Evolutionary conservation across 2,797 vertebrate genomes (phyloP).

Genomic region (Eurystomus glaucurus): DNA sequence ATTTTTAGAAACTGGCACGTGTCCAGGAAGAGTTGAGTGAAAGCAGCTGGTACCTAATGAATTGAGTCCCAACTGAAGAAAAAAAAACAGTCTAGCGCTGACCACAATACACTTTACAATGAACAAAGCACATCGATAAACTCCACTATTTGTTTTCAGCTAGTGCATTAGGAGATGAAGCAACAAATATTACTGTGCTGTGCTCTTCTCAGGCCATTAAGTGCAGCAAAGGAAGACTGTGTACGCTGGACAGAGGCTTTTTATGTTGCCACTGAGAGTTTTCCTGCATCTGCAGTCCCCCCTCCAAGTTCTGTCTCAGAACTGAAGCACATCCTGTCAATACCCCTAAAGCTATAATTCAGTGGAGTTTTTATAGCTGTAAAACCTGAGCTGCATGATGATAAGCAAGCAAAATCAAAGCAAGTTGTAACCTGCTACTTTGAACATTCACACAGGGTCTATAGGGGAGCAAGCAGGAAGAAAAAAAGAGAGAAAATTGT

Average conservation of each 20-base stretch:
- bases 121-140: neutral
- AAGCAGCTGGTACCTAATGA: neutral
- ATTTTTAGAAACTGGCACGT: neutral
- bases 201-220: neutral
- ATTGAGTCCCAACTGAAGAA: neutral
- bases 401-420: constrained; percentile 52
- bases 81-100: neutral
- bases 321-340: constrained; percentile 22
- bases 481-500: neutral
- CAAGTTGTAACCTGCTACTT: neutral
- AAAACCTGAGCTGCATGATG: constrained; percentile 54
- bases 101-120: neutral
- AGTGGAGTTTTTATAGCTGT: constrained; percentile 28
- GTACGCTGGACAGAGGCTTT: neutral
- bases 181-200: neutral
- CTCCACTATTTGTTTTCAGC: neutral
- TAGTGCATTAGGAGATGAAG: neutral
- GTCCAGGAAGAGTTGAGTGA: neutral
- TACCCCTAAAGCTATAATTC: constrained; percentile 40
- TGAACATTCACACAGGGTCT: neutral
- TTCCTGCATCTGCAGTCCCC: neutral
- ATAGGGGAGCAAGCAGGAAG: neutral
- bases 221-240: neutral
- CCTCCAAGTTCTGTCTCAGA: constrained; percentile 4
- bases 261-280: neutral